phyloP scores from a whole-genome alignment of 2,888 invertebrate species.

The Ceratothoa steindachneri region DNA sequence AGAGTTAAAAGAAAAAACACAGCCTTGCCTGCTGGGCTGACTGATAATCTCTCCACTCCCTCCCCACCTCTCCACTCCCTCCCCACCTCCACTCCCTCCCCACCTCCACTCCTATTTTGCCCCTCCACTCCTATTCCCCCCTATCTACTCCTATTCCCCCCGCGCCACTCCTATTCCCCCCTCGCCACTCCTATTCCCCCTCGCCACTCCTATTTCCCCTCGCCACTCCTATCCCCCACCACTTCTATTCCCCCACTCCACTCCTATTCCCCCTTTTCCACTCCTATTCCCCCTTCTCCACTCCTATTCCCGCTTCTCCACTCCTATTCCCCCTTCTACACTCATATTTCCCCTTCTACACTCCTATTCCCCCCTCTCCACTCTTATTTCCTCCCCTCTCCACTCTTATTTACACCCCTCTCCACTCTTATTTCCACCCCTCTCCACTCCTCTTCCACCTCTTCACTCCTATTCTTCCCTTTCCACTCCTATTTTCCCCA shows the following conservation, averaged over 20 bases:
- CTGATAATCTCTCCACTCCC: neutral
- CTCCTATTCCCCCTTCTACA: neutral
- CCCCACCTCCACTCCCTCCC: neutral
- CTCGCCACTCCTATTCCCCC: neutral
- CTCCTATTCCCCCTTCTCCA: neutral
- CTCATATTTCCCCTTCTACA: neutral
- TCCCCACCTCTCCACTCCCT: neutral
- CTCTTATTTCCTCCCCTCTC: neutral
- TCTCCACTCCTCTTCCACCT: neutral
- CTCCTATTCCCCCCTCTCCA: neutral
- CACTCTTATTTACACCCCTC: neutral
- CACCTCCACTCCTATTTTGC: neutral
- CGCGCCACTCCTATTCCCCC: neutral
- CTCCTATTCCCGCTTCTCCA: neutral
- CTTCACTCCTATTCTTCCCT: neutral
- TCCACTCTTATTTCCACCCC: neutral
- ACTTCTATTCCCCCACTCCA: neutral
- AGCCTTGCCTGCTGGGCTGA: too few species aligned
- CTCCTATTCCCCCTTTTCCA: neutral
- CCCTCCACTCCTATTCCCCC: neutral
- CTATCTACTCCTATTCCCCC: neutral
- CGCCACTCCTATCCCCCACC: neutral
- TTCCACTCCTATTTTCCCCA: neutral
- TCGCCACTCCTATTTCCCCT: neutral
- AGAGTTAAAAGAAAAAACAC: too few species aligned